Base-by-base conservation (phyloP, 2,113 vertebrate genomes). In the Bubo blakistoni region DNA sequence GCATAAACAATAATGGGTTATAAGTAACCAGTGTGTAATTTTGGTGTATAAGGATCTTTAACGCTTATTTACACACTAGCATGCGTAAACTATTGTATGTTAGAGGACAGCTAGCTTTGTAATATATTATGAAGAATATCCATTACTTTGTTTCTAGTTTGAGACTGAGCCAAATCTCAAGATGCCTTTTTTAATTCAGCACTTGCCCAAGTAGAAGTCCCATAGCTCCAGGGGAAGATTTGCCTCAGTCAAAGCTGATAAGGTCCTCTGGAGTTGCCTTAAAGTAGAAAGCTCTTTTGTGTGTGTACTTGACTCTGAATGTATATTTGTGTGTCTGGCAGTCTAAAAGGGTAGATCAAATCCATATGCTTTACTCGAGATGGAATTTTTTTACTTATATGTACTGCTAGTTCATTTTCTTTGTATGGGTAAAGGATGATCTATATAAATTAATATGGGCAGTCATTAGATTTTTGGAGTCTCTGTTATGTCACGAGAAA, bases 401-500 rank as follows among this genome's bases (percentile, higher is more conserved):
- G 25, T 90, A 57, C 71, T 65, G 36, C 65, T 84, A 62, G 67
- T 52, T 91, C 40, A 42, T 57, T 83, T 91, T 81, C 62, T 96
- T 76, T 91, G 55, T 91, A 42, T 0, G 7, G 59, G 18, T 69
- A 69, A 91, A 95, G 40, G 81, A 76, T 88, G 40, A 63, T 36
- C 55, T 66, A 5, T 61, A 84, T 59, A 82, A 87, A 89, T 87
- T 54, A 81, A 80, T 86, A 81, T 40, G 74, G 92, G 71, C 14
- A 67, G 46, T 81, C 38, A 51, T 72, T 96, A 58, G 81, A 73
- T 96, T 96, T 94, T 90, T 95, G 34, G 67, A 96, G 46, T 91
- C 63, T 91, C 94, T 96, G 69, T 96, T 94, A 95, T 95, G 93
- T 96, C 95, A 93, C 4, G 24, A 96, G 38, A 72, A 92, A 78